Evolutionary conservation across 1,140 invertebrate species (phyloP), one percentile per base, ranked within the genome.

Genomic region (Drosophila melanica): DNA sequence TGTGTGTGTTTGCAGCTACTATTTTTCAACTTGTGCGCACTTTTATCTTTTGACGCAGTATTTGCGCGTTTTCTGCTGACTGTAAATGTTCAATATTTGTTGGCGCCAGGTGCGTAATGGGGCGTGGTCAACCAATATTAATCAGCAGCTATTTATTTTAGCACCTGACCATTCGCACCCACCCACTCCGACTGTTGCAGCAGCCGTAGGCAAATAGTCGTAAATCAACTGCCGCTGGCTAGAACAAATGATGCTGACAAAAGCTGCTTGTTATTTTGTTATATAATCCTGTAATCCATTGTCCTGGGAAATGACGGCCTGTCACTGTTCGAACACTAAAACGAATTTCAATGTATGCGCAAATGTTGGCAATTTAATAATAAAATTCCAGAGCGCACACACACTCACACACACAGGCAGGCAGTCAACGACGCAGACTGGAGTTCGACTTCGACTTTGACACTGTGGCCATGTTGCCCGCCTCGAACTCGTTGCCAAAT

Each of bases 171-270:
- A 4, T 4, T 39, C 42, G 9, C 14, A 18, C 3, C 12, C 27
- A 30, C 14, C n/a, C 33, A 30, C 30, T 51, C 14, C n/a, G 20
- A 30, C 30, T 51, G 48, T 27, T 14, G 27, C 27, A 51, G 27
- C 30, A 30, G 48, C 48, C 27, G 27, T n/a, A 51, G 27, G 20
- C 42, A 47, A 78, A 78, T 69, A 67, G 64, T 53, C 69, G 85
- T 87, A 80, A 87, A 85, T 75, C 73, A 77, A 59, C 64, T 69
- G 65, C 1, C 6, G 27, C 2, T 47, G 27, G 41, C 27, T 41
- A 74, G 51, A 87, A 81, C 81, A 87, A 82, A 85, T 85, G 79
- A 85, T 70, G 68, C 65, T 59, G 59, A 66, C 53, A 62, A 59
- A 72, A 70, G 79, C 79, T 54, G 55, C 47, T 51, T 50, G 63